phyloP scores from a whole-genome alignment of 2,113 vertebrate genomes.

The Lepus timidus region DNA sequence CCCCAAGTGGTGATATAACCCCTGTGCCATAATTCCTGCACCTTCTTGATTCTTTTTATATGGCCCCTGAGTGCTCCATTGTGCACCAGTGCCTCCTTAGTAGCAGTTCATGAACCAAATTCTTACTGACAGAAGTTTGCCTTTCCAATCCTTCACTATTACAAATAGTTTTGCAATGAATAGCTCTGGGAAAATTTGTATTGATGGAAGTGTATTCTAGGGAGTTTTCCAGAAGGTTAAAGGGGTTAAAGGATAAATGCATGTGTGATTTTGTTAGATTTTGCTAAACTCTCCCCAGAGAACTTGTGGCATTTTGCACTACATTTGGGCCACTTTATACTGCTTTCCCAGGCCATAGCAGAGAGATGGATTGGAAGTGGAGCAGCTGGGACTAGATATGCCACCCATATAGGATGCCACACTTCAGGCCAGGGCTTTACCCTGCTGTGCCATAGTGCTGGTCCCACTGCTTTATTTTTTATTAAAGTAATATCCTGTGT shows the following conservation, averaged over 20 bases:
- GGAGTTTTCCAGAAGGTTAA: neutral
- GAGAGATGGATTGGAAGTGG: too few relatives aligned
- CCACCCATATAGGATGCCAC: too few relatives aligned
- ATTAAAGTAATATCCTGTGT: neutral
- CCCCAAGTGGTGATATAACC: too few relatives aligned
- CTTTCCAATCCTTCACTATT: neutral
- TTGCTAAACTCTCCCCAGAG: neutral
- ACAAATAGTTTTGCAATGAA: neutral
- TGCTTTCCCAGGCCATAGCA: too few relatives aligned
- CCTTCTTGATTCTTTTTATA: neutral
- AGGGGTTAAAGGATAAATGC: neutral
- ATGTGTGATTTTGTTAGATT: neutral
- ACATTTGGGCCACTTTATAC: too few relatives aligned
- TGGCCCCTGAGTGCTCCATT: neutral
- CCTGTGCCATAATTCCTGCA: too few relatives aligned
- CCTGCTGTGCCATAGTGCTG: neutral
- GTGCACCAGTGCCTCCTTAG: neutral
- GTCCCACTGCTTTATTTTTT: conserved; percentile 14
- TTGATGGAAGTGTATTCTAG: neutral
- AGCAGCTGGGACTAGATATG: too few relatives aligned
- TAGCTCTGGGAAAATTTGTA: neutral
- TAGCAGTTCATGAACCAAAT: neutral
- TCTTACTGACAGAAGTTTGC: neutral
- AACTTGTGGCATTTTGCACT: neutral
- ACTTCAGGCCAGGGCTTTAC: neutral